A percentile compares a stretch with the other conserved stretches of the same genome.
Evolutionary conservation across 1,140 invertebrate genomes (phyloP).

Genomic region (Pseudomyrmex concolor): DNA sequence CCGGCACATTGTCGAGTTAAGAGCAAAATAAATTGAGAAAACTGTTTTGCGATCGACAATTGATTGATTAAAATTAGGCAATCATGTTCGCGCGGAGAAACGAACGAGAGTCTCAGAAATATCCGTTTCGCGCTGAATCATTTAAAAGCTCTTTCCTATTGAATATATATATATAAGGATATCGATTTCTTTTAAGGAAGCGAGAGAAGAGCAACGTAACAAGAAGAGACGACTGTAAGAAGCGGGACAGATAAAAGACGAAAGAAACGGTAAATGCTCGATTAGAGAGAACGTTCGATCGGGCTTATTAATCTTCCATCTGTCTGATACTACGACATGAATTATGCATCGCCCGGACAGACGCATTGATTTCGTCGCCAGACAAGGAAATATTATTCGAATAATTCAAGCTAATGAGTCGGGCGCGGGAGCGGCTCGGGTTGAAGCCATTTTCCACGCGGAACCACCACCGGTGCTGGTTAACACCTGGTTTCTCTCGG

Average conservation of each 20-base stretch:
- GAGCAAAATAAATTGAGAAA: not conserved
- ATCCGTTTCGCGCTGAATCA: constrained; percentile 38
- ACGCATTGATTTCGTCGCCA: constrained; percentile 81
- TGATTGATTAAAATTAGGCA: not conserved
- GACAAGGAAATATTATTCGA: constrained; percentile 82
- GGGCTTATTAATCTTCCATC: constrained; percentile 82
- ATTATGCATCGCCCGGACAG: constrained; percentile 80
- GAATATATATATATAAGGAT: not conserved
- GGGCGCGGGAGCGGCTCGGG: constrained; percentile 42
- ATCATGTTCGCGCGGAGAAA: not conserved
- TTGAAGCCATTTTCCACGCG: constrained; percentile 39
- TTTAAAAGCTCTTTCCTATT: constrained; percentile 34
- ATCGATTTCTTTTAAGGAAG: constrained; percentile 69
- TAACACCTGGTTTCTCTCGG: constrained; percentile 16
- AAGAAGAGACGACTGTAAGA: not conserved
- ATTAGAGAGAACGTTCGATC: constrained; percentile 79
- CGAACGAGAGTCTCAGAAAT: not conserved
- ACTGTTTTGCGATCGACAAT: not conserved
- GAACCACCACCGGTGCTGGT: constrained; percentile 6
- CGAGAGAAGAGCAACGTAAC: not conserved
- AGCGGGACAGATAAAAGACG: not conserved
- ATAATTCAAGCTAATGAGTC: constrained; percentile 84
- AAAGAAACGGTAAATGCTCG: constrained; percentile 76
- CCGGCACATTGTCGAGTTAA: not conserved
- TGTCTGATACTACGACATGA: constrained; percentile 79